Evolutionary conservation across 2,888 invertebrate species (phyloP).

Genomic region (Leptarthrus brevirostris): DNA sequence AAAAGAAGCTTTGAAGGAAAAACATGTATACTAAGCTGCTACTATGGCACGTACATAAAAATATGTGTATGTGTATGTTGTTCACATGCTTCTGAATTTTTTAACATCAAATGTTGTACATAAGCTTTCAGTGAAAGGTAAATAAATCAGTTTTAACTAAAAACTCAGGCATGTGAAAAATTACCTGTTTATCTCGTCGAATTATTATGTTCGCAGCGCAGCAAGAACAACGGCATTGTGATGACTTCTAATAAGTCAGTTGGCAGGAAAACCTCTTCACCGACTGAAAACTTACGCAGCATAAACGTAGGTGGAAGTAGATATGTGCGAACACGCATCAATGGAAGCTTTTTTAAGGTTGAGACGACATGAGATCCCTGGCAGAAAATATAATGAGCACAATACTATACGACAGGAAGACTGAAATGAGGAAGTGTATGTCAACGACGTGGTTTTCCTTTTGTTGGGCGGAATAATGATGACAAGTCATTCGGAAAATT

Average conservation of each 20-base stretch:
- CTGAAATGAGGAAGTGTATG: constrained; percentile 10
- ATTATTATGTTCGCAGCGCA: constrained; percentile 32
- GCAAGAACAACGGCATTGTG: constrained; percentile 32
- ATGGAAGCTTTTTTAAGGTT: constrained; percentile 3
- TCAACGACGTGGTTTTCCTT: background rate
- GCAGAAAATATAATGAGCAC: constrained; percentile 31
- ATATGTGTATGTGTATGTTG: background rate
- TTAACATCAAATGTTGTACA: constrained; percentile 39
- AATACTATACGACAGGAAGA: background rate
- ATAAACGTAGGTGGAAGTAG: background rate
- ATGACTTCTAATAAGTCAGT: constrained; percentile 34
- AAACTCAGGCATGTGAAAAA: constrained; percentile 48
- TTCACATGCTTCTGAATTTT: constrained; percentile 19
- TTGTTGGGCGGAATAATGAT: constrained; percentile 10
- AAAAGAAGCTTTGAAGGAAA: constrained; percentile 6
- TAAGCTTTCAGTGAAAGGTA: constrained; percentile 41
- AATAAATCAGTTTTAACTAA: constrained; percentile 45
- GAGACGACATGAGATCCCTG: background rate
- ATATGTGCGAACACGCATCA: constrained; percentile 22
- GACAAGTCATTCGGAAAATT: constrained; percentile 43
- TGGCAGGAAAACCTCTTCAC: constrained; percentile 11
- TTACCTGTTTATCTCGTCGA: constrained; percentile 45
- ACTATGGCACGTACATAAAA: too few relatives aligned
- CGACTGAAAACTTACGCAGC: background rate
- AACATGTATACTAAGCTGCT: background rate